A percentile compares a stretch with the other conserved stretches of the same genome.
Evolutionary conservation across 2,888 invertebrate species (phyloP).

Genomic region (Apocheima hispidaria): DNA sequence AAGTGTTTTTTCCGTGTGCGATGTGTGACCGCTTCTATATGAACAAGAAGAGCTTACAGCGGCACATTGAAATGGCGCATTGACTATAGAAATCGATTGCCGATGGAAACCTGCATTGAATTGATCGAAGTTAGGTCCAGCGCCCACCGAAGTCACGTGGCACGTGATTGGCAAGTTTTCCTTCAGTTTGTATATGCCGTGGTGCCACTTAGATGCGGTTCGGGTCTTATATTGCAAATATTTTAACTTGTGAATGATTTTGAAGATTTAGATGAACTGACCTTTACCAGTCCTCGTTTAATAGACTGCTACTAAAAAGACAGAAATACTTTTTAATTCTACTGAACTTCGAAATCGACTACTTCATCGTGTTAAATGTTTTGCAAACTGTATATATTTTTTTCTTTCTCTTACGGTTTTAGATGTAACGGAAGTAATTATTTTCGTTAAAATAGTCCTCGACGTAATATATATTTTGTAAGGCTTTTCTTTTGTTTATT

Average conservation of each 20-base stretch:
- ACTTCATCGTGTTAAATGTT: constrained; percentile 16
- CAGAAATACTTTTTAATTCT: not conserved
- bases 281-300: not conserved
- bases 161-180: too few species aligned
- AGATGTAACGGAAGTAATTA: constrained; percentile 45
- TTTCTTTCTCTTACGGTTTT: not conserved
- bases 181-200: too few species aligned
- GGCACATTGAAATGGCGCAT: constrained; percentile 85
- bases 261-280: not conserved
- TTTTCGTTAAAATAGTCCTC: constrained; percentile 64
- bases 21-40: constrained; percentile 86
- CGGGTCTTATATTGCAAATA: too few species aligned
- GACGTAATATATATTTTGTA: constrained; percentile 44
- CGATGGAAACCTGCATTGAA: constrained; percentile 19
- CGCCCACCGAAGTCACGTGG: too few species aligned
- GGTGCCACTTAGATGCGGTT: too few species aligned
- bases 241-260: not conserved
- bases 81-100: constrained; percentile 55
- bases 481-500: constrained; percentile 52
- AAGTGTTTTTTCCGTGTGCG: constrained; percentile 85
- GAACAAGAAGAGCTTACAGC: constrained; percentile 83
- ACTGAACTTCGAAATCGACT: not conserved
- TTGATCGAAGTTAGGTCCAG: not conserved
- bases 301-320: not conserved
- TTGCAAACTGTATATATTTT: constrained; percentile 21